A percentile compares a stretch with the other conserved stretches of the same genome.
Evolutionary conservation across 1,140 invertebrate genomes (phyloP).

Genomic region (Leptopilina boulardi): DNA sequence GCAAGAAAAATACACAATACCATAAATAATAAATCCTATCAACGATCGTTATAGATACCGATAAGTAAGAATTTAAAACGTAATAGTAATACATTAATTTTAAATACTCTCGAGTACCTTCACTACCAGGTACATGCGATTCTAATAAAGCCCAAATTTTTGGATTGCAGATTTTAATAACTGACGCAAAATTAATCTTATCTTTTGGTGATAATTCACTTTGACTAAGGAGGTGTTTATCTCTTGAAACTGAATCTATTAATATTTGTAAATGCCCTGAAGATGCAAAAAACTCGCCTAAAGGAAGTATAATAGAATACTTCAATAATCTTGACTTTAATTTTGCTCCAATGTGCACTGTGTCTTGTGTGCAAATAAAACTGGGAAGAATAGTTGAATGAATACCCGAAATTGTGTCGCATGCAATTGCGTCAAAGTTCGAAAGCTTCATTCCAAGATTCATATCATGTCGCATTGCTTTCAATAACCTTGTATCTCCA

Average conservation of each 20-base stretch:
- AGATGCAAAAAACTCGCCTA: conserved; percentile 38
- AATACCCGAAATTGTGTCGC: background rate
- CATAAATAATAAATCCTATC: conserved; percentile 36
- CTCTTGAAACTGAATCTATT: conserved; percentile 25
- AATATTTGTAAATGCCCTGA: conserved; percentile 18
- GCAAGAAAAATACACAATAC: conserved; percentile 37
- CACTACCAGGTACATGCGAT: conserved; percentile 37
- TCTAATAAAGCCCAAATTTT: conserved; percentile 31
- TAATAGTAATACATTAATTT: conserved; percentile 37
- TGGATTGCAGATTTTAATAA: conserved; percentile 41
- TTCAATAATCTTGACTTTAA: conserved; percentile 27
- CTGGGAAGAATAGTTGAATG: background rate
- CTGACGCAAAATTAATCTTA: conserved; percentile 44
- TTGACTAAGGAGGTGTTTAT: conserved; percentile 43
- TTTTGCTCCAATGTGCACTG: conserved; percentile 33
- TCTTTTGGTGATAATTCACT: conserved; percentile 1
- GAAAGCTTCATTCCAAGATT: conserved; percentile 38
- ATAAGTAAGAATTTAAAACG: conserved; percentile 30
- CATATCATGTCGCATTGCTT: conserved; percentile 42
- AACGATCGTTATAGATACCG: background rate
- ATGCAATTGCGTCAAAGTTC: background rate
- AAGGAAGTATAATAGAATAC: conserved; percentile 33
- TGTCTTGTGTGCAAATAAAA: conserved; percentile 26
- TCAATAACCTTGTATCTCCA: conserved; percentile 43
- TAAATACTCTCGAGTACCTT: conserved; percentile 35